phyloP scores from a whole-genome alignment of 2,888 invertebrate genomes.

The Agrilus biguttatus region DNA sequence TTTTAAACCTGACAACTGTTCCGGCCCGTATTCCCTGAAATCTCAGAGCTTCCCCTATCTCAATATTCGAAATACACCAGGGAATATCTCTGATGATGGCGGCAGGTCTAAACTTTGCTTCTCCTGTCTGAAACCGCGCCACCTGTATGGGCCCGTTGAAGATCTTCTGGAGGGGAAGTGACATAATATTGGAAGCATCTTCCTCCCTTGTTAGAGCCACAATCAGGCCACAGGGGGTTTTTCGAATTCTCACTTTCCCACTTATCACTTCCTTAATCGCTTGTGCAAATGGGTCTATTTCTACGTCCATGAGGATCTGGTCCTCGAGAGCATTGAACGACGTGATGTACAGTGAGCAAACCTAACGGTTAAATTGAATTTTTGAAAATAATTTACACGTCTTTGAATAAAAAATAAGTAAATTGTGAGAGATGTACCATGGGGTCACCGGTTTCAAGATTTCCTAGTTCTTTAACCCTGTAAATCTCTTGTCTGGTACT shows the following conservation, averaged over 20 bases:
- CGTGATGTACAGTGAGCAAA: slow-evolving; percentile 11
- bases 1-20: slow-evolving; percentile 27
- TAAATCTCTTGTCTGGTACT: not conserved
- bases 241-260: slow-evolving; percentile 11
- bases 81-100: slow-evolving; percentile 34
- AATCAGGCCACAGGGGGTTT: slow-evolving; percentile 27
- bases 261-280: slow-evolving; percentile 10
- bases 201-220: slow-evolving; percentile 27
- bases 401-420: no score
- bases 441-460: slow-evolving; percentile 2
- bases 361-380: not conserved
- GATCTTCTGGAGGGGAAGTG: slow-evolving; percentile 26
- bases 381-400: no score
- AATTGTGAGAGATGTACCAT: no score
- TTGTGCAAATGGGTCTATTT: slow-evolving; percentile 9
- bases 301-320: slow-evolving; percentile 5
- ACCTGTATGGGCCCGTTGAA: slow-evolving; percentile 32
- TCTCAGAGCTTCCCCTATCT: slow-evolving; percentile 30
- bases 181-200: slow-evolving; percentile 30
- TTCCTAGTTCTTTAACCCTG: slow-evolving; percentile 2
- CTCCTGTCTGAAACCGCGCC: slow-evolving; percentile 29
- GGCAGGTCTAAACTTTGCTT: slow-evolving; percentile 26
- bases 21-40: slow-evolving; percentile 30
- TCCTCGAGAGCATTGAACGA: slow-evolving; percentile 8
- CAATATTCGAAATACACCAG: slow-evolving; percentile 34